A percentile compares a stretch with the other conserved stretches of the same genome.
Evolutionary conservation across 2,113 vertebrate species (phyloP).

Genomic region (Anhinga rufa): DNA sequence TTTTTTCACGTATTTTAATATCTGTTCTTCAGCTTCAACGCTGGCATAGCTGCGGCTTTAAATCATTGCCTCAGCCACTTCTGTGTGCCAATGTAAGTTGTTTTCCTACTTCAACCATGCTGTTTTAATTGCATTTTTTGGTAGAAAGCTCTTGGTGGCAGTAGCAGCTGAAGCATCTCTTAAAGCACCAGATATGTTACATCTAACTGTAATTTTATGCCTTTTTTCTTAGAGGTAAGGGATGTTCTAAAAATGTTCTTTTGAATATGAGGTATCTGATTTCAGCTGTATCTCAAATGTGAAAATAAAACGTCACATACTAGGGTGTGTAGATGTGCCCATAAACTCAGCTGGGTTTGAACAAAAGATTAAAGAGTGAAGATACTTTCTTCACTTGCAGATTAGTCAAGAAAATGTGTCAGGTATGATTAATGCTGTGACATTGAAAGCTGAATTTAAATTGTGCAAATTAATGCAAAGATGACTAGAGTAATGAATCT

Average conservation of each 20-base stretch:
- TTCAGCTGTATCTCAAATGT: background rate
- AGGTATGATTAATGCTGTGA: background rate
- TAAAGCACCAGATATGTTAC: conserved; percentile 47
- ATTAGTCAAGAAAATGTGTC: background rate
- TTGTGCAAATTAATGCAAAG: background rate
- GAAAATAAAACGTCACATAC: background rate
- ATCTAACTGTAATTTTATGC: background rate
- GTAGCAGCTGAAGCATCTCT: conserved; percentile 63
- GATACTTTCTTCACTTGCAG: background rate
- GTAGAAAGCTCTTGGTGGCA: conserved; percentile 58
- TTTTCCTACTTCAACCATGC: conserved; percentile 39
- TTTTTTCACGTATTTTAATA: conserved; percentile 53
- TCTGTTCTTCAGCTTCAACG: conserved; percentile 66
- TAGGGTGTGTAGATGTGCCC: background rate
- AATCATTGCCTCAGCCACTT: conserved; percentile 69
- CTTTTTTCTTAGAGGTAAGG: background rate
- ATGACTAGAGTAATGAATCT: background rate
- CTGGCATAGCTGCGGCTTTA: conserved; percentile 69
- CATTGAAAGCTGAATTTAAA: background rate
- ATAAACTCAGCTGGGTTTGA: background rate
- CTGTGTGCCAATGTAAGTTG: conserved; percentile 68
- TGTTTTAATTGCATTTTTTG: conserved; percentile 50
- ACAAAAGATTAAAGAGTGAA: background rate
- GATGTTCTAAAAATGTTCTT: background rate
- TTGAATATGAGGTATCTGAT: background rate